Conservation (phyloP, 2,797 vertebrate genomes). For the Agapornis canus region DNA sequence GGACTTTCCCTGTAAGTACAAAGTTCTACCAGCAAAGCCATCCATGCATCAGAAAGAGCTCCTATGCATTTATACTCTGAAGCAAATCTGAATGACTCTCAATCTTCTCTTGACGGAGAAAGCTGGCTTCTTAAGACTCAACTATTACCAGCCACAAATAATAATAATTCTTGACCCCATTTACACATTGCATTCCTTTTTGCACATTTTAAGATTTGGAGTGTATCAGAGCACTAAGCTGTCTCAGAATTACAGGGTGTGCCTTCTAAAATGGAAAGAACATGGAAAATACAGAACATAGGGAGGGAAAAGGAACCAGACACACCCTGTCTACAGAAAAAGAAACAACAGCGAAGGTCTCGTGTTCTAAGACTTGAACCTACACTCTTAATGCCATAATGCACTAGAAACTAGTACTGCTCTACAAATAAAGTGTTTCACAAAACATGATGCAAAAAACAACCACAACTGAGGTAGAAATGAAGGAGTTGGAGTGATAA, state of each 20-base stretch:
- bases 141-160: background rate
- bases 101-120: background rate
- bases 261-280: background rate
- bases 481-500: background rate
- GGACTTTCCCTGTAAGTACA: background rate
- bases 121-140: background rate
- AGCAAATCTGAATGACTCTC: background rate
- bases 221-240: background rate
- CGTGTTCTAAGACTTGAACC: background rate
- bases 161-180: background rate
- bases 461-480: background rate
- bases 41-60: background rate
- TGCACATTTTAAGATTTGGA: background rate
- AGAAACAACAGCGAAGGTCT: background rate
- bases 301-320: background rate
- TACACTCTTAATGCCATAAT: background rate
- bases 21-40: background rate
- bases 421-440: background rate
- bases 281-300: background rate
- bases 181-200: background rate
- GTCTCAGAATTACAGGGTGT: background rate
- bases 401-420: background rate
- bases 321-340: background rate
- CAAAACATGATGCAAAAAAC: background rate
- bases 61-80: background rate